Evolutionary conservation across 2,888 invertebrate species (phyloP), one percentile per base, ranked within the genome.

Genomic region (Amorpha juglandis): DNA sequence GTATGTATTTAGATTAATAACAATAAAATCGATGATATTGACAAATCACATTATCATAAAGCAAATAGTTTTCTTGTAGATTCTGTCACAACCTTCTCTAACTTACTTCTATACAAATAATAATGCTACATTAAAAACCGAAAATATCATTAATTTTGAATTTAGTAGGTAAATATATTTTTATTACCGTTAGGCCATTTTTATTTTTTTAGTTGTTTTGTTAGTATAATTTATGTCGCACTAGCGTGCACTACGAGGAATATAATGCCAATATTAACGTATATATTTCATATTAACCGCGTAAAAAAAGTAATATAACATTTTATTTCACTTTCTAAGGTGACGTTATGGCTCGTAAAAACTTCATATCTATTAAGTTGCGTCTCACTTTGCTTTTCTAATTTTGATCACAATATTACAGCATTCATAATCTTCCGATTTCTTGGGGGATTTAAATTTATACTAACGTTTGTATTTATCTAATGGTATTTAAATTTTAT

Each of bases 321-420:
- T 85, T 86, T 86, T 86, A 86, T 87, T 86, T 81, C 81, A 82
- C 81, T 86, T 83, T 78, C 77, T 74, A 75, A 83, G 81, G 82
- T 83, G 81, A 84, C 80, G 81, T 86, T 84, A 86, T 86, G 79
- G 79, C 72, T 78, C 86, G 82, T 87, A 86, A 87, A 87, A 84
- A 80, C 79, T 84, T 82, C 81, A 83, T 86, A 85, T 85, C 83
- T 87, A 86, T 87, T 86, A 84, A 87, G 79, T 82, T 82, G 80
- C 69, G 72, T 76, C 78, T 77, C 76, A 78, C 82, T 82, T 76
- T 77, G 71, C 71, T 74, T 72, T 72, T 70, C 67, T 73, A 73
- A 77, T 76, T 74, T 74, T 66, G 72, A 71, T 71, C 19, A 50
- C 50, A 19, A 42, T 38, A 42, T 58, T 42, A 12, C 42, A 12